A percentile compares a stretch with the other conserved stretches of the same genome.
Evolutionary conservation across 1,140 invertebrate genomes (phyloP).

Genomic region (Metaphire vulgaris): DNA sequence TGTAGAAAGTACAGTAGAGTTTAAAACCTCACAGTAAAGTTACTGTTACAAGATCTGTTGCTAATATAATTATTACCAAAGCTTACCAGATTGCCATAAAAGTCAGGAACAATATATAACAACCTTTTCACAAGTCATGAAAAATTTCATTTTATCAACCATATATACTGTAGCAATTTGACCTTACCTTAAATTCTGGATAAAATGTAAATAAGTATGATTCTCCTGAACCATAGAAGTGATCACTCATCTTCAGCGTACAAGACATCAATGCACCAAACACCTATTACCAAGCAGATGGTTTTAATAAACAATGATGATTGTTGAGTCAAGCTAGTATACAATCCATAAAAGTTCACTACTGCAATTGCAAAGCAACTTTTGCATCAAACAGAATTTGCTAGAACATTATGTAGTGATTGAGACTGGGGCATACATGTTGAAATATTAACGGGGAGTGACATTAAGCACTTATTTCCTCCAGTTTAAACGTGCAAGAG

Average conservation of each 20-base stretch:
- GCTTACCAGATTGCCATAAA: no score
- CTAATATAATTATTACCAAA: no score
- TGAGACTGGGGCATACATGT: neutral
- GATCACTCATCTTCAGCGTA: slow-evolving; percentile 80
- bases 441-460: neutral
- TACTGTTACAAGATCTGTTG: neutral
- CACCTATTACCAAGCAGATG: slow-evolving; percentile 59
- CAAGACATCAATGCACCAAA: slow-evolving; percentile 92
- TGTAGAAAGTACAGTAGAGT: no score
- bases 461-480: neutral
- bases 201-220: slow-evolving; percentile 85
- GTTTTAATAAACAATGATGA: neutral
- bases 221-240: slow-evolving; percentile 97
- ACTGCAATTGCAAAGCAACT: neutral
- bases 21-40: neutral
- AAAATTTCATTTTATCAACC: no score
- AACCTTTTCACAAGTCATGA: no score
- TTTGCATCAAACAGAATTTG: neutral
- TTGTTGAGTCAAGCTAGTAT: neutral
- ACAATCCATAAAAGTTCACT: neutral
- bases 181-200: slow-evolving; percentile 51
- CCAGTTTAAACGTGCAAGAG: neutral
- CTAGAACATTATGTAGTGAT: neutral
- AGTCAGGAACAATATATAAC: no score
- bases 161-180: no score